These are phyloP conservation scores for Botrylloides violaceus DNA, from an alignment of 23 tunicate genomes.

Conservation along the genomic window DNA sequence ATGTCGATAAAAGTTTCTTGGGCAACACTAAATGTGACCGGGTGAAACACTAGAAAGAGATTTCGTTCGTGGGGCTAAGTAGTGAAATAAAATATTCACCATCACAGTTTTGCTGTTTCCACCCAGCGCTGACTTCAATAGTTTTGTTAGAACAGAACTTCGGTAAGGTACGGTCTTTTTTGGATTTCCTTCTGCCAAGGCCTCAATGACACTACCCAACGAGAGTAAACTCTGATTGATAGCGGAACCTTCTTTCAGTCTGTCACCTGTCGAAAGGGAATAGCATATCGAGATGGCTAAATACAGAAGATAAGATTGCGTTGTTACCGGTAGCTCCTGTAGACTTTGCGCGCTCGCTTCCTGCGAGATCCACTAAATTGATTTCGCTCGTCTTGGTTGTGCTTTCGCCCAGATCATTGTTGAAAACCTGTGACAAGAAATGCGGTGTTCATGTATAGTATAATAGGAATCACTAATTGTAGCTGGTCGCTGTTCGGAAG, in stretches of 20 bases:
- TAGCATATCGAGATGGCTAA: too few relatives aligned
- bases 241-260: slow-evolving; percentile 69
- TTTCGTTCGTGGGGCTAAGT: too few relatives aligned
- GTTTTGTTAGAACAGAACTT: slow-evolving; percentile 49
- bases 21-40: too few relatives aligned
- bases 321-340: slow-evolving; percentile 60
- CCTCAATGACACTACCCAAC: slow-evolving; percentile 60
- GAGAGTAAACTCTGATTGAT: slow-evolving; percentile 58
- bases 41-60: too few relatives aligned
- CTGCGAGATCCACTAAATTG: slow-evolving; percentile 67
- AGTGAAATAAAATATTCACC: slow-evolving; percentile 26
- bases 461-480: not conserved
- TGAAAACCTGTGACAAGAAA: slow-evolving; percentile 42
- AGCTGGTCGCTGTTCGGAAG: too few relatives aligned
- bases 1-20: too few relatives aligned
- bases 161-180: slow-evolving; percentile 41
- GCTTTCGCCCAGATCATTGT: slow-evolving; percentile 56
- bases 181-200: slow-evolving; percentile 45
- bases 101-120: slow-evolving; percentile 87
- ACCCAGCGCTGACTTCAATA: slow-evolving; percentile 68
- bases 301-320: not conserved
- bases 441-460: not conserved
- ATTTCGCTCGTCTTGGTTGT: slow-evolving; percentile 78
- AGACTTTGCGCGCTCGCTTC: slow-evolving; percentile 73
- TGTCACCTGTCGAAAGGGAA: slow-evolving; percentile 37